A percentile compares a stretch with the other conserved stretches of the same genome.
Evolutionary conservation across 2,888 invertebrate species (phyloP).

Genomic region (Parnassius glacialis): DNA sequence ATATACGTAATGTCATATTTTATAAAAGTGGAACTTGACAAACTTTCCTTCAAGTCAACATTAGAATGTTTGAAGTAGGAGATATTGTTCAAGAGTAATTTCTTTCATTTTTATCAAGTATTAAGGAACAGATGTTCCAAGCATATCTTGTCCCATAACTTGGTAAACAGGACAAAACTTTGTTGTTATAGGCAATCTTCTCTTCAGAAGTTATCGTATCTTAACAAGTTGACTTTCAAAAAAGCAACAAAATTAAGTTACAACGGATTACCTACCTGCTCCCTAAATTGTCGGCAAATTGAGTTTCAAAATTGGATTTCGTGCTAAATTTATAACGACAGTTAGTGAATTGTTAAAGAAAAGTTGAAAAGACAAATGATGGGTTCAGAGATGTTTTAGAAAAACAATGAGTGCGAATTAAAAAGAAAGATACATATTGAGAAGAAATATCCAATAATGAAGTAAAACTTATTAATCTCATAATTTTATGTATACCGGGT

Average conservation of each 20-base stretch:
- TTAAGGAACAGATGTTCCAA: too few species aligned
- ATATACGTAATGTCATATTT: too few species aligned
- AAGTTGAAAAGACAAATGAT: background rate
- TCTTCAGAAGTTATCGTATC: constrained; percentile 2
- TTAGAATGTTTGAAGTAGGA: constrained; percentile 2
- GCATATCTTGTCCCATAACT: background rate
- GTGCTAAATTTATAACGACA: background rate
- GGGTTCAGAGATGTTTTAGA: background rate
- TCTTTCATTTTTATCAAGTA: too few species aligned
- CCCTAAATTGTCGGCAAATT: constrained; percentile 2
- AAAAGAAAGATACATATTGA: too few species aligned
- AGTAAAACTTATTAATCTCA: too few species aligned
- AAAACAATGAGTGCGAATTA: background rate
- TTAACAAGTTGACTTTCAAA: constrained; percentile 5
- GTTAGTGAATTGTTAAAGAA: background rate
- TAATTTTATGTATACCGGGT: too few species aligned
- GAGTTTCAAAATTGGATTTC: constrained; percentile 6
- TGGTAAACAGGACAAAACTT: background rate
- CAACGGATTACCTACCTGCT: background rate
- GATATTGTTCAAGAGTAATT: too few species aligned
- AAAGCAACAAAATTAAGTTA: constrained; percentile 6
- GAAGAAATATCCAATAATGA: too few species aligned
- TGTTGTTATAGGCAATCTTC: constrained; percentile 6
- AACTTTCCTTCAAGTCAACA: background rate
- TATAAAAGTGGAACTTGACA: too few species aligned